phyloP scores from a whole-genome alignment of 2,113 vertebrate genomes.

The Pterocles orientalis region DNA sequence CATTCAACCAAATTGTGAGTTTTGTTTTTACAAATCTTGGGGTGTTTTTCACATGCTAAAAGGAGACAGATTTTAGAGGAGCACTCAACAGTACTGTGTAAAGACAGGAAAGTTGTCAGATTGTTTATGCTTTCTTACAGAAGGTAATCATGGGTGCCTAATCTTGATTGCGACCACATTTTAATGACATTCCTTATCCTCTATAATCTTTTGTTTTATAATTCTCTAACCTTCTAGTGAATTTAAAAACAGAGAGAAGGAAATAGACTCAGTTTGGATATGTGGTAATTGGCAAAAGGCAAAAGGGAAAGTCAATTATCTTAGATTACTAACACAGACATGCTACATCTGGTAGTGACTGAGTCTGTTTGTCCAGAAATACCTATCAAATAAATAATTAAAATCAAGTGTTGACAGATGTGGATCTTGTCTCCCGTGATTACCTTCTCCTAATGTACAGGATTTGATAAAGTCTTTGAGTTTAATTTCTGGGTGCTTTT shows the following conservation, averaged over 20 bases:
- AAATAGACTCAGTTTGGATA: slow-evolving; percentile 11
- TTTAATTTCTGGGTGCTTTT: neutral
- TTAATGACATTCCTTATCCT: slow-evolving; percentile 42
- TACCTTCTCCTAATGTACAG: slow-evolving; percentile 9
- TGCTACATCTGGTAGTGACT: slow-evolving; percentile 62
- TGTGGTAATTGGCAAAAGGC: slow-evolving; percentile 65
- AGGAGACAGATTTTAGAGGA: neutral
- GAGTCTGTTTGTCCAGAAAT: slow-evolving; percentile 73
- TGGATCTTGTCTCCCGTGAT: slow-evolving; percentile 13
- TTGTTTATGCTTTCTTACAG: slow-evolving; percentile 5
- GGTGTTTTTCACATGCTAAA: neutral
- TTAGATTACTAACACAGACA: slow-evolving; percentile 72
- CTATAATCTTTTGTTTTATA: slow-evolving; percentile 45
- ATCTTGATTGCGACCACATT: slow-evolving; percentile 36
- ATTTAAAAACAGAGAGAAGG: neutral
- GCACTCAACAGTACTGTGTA: neutral
- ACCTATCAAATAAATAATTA: slow-evolving; percentile 72
- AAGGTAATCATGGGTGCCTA: neutral
- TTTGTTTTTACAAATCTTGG: neutral
- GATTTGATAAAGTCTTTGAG: slow-evolving; percentile 7
- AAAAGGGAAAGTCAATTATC: slow-evolving; percentile 71
- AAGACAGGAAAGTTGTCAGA: neutral
- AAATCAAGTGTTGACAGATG: slow-evolving; percentile 63
- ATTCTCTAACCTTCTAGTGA: slow-evolving; percentile 9
- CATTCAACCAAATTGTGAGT: neutral